Conservation (phyloP, 2,888 invertebrate genomes). For the Coelinius sp. region DNA sequence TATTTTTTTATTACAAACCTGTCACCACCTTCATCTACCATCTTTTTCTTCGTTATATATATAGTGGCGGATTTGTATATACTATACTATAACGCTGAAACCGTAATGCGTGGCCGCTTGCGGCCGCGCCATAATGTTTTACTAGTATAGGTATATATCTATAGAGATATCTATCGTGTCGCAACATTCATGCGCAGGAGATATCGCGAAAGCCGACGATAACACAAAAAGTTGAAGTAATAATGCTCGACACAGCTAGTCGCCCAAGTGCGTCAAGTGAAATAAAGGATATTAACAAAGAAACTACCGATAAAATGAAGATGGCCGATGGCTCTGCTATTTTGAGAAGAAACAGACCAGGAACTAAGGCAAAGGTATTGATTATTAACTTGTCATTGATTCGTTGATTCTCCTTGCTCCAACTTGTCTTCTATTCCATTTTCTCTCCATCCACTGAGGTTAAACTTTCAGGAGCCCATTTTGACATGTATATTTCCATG, state of each 20-base stretch:
- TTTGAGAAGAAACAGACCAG: slow-evolving; percentile 90
- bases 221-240: slow-evolving; percentile 1
- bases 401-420: not conserved
- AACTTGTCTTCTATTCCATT: not conserved
- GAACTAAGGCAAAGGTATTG: slow-evolving; percentile 88
- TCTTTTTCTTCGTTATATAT: slow-evolving; percentile 49
- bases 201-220: not conserved
- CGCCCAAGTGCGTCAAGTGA: slow-evolving; percentile 32
- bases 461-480: not conserved
- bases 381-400: slow-evolving; percentile 30
- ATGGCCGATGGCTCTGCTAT: slow-evolving; percentile 89
- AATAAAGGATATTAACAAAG: slow-evolving; percentile 31
- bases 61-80: no score
- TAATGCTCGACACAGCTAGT: slow-evolving; percentile 32
- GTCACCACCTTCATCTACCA: slow-evolving; percentile 70
- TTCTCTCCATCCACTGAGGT: not conserved
- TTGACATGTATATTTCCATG: not conserved
- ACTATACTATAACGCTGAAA: no score
- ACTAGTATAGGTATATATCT: no score
- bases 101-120: no score
- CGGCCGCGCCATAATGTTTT: no score
- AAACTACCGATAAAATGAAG: slow-evolving; percentile 75
- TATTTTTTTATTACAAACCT: slow-evolving; percentile 64
- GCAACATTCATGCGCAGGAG: slow-evolving; percentile 25
- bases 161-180: no score